Percentiles rank a stretch among this genome's conserved stretches.
These are phyloP conservation scores for Alauda arvensis DNA, from an alignment of 2,797 vertebrate species.

Conservation along the genomic window DNA sequence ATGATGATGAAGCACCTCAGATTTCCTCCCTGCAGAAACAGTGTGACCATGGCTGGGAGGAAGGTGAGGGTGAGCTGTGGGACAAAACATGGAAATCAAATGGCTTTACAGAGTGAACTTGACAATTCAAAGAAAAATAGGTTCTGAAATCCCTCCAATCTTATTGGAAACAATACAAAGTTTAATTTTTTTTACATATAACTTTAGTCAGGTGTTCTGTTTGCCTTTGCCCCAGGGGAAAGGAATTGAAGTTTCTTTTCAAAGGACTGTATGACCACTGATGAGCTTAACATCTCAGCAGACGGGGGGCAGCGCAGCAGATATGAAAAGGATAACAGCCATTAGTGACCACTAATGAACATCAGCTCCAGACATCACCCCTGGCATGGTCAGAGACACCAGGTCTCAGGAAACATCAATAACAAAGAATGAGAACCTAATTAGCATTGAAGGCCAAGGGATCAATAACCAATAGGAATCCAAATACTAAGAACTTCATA, in stretches of 20 bases:
- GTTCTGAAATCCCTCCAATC: neutral
- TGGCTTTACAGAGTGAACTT: neutral
- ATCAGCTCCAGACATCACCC: neutral
- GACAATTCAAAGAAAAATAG: neutral
- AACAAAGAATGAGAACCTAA: neutral
- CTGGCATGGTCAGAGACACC: fast-evolving
- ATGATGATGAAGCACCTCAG: neutral
- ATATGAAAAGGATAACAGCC: too few species aligned
- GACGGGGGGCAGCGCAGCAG: neutral
- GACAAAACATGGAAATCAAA: neutral
- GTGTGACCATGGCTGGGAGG: neutral
- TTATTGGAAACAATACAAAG: fast-evolving
- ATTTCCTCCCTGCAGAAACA: fast-evolving
- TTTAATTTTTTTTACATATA: neutral
- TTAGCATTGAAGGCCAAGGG: neutral
- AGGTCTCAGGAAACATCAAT: neutral
- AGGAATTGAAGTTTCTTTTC: neutral
- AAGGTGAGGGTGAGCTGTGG: neutral
- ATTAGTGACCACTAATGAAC: neutral
- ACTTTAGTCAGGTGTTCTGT: neutral
- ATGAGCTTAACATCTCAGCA: neutral
- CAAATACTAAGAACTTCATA: neutral
- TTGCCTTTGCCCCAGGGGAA: too few species aligned
- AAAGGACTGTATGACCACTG: too few species aligned
- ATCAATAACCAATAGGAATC: neutral